Conservation (phyloP, 2,797 vertebrate species). For the Sylvilagus floridanus region DNA sequence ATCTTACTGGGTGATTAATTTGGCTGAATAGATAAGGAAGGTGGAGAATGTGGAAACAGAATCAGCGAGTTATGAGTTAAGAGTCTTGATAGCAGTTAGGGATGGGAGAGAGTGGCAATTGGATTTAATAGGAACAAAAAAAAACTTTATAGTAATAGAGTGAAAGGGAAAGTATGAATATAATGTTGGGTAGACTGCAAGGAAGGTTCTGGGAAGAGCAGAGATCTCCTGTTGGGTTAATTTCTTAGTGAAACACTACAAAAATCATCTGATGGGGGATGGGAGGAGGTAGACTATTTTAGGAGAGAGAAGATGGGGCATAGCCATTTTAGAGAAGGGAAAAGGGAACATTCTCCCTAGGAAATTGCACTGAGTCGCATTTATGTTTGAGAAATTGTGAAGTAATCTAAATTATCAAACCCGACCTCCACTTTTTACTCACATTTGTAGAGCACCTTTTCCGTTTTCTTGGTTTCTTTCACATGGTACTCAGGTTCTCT, state of each 20-base stretch:
- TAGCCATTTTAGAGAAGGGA: neutral
- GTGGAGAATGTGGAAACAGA: neutral
- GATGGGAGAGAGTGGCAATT: neutral
- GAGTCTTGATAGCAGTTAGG: neutral
- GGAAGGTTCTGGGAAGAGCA: neutral
- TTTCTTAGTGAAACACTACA: slow-evolving; percentile 6
- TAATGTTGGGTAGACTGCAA: neutral
- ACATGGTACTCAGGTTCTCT: neutral
- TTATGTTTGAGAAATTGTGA: slow-evolving; percentile 1
- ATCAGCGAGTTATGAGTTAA: neutral
- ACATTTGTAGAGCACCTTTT: neutral
- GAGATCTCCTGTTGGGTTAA: neutral
- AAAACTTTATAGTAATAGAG: neutral
- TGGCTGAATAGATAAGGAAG: neutral
- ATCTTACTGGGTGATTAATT: neutral
- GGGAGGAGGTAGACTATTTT: neutral
- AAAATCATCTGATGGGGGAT: neutral
- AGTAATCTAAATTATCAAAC: neutral
- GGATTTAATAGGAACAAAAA: neutral
- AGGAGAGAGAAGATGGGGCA: neutral
- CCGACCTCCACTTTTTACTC: neutral
- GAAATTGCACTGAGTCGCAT: neutral
- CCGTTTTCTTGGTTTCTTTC: neutral
- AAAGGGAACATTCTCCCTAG: neutral
- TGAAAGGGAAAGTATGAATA: neutral